Percentiles rank a stretch among this genome's conserved stretches.
Conservation (phyloP, 2,797 vertebrate genomes). For the Platalea minor region DNA sequence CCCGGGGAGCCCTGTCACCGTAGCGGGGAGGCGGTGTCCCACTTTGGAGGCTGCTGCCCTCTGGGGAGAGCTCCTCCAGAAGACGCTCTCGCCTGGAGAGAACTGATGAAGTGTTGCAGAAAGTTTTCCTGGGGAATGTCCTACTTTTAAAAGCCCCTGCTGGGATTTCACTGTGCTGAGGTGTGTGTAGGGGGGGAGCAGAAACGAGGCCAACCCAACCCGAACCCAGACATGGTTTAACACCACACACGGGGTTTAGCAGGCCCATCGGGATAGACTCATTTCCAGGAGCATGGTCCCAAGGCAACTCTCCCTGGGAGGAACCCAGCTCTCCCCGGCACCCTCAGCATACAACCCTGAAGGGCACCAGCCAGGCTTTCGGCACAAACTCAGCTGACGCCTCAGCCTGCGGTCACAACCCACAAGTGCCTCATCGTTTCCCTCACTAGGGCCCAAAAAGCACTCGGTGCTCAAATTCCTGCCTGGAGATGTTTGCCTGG, state of each 20-base stretch:
- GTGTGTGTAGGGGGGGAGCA: background rate
- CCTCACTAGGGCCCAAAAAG: background rate
- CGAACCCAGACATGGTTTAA: background rate
- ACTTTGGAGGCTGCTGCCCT: conserved; percentile 27
- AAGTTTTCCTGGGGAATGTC: conserved; percentile 25
- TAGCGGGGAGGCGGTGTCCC: background rate
- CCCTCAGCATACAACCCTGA: fast-evolving
- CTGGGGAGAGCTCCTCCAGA: conserved; percentile 12
- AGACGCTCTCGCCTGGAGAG: background rate
- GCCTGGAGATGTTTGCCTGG: background rate
- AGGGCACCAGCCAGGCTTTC: background rate
- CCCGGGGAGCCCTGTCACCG: background rate
- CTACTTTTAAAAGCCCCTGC: conserved; percentile 49
- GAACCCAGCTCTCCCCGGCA: background rate
- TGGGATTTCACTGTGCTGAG: conserved; percentile 10
- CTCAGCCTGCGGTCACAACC: background rate
- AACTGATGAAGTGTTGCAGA: conserved; percentile 5
- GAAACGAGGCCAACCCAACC: background rate
- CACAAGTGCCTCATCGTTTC: background rate
- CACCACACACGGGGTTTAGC: background rate
- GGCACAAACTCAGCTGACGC: background rate
- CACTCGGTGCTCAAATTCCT: background rate
- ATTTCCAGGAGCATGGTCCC: background rate
- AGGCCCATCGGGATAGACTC: background rate
- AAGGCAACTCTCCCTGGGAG: background rate